Evolutionary conservation across 2,113 vertebrate genomes (phyloP).

Genomic region (Drymodes brunneopygia): DNA sequence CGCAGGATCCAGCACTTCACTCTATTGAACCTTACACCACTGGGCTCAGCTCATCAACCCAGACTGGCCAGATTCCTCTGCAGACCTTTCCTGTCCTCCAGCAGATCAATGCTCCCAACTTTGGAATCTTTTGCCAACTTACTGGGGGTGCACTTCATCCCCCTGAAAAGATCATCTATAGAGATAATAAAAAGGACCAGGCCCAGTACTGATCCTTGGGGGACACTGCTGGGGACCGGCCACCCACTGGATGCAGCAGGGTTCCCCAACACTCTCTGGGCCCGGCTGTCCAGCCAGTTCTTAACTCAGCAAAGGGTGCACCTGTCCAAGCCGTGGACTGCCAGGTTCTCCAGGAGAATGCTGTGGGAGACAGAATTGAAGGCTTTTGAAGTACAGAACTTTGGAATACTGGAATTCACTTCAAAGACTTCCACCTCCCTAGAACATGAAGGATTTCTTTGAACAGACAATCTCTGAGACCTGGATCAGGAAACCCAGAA

Average conservation of each 20-base stretch:
- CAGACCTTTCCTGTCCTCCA: neutral
- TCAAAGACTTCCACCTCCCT: neutral
- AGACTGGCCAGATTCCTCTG: neutral
- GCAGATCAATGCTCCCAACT: neutral
- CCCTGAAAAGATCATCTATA: neutral
- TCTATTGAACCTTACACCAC: neutral
- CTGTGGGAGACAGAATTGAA: neutral
- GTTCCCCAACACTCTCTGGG: neutral
- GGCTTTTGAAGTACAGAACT: neutral
- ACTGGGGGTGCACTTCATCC: neutral
- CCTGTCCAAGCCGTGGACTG: fast-evolving
- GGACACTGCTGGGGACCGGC: neutral
- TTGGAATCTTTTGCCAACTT: neutral
- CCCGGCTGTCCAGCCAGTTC: neutral
- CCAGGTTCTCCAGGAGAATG: neutral
- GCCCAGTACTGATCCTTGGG: neutral
- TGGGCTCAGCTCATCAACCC: neutral
- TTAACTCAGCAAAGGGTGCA: neutral
- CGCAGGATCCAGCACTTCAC: fast-evolving
- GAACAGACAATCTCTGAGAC: neutral
- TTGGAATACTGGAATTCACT: neutral
- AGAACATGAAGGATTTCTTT: neutral
- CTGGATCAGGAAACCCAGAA: neutral
- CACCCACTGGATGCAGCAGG: neutral
- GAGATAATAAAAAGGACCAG: neutral